Percentiles rank a stretch among this genome's conserved stretches.
These are phyloP conservation scores for Apogon talboti DNA, from an alignment of 2,797 vertebrate species.

Conservation along the genomic window DNA sequence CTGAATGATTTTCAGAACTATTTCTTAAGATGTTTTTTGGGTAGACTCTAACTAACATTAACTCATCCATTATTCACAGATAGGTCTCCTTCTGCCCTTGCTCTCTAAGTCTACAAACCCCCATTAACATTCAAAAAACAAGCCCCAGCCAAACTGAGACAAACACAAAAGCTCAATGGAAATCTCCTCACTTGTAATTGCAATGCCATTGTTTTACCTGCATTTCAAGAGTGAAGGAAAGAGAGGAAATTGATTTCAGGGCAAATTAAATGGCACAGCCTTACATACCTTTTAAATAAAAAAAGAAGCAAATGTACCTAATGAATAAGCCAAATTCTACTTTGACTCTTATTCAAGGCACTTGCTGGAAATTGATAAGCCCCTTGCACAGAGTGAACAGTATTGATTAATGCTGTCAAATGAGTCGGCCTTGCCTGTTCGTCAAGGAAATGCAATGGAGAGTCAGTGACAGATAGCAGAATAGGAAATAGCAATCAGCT, in stretches of 20 bases:
- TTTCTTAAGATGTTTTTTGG: slow-evolving; percentile 34
- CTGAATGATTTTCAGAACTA: slow-evolving; percentile 18
- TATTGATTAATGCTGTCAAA: slow-evolving; percentile 78
- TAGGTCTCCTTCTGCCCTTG: slow-evolving; percentile 16
- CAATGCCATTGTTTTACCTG: slow-evolving; percentile 54
- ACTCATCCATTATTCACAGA: slow-evolving; percentile 71
- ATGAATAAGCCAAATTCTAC: slow-evolving; percentile 64
- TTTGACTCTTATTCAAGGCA: slow-evolving; percentile 60
- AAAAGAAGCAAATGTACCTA: slow-evolving; percentile 44
- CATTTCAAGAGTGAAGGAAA: slow-evolving; percentile 33
- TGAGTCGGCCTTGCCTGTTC: slow-evolving; percentile 69
- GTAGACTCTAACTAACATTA: slow-evolving; percentile 48
- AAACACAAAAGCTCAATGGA: slow-evolving; percentile 45
- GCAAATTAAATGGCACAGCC: slow-evolving; percentile 55
- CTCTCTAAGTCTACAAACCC: slow-evolving; percentile 26
- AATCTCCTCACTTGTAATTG: slow-evolving; percentile 60
- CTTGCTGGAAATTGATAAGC: slow-evolving; percentile 69
- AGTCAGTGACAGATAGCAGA: slow-evolving; percentile 73
- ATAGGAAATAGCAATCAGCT: slow-evolving; percentile 74
- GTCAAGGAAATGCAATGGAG: slow-evolving; percentile 76
- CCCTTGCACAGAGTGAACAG: slow-evolving; percentile 57
- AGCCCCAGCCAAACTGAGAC: slow-evolving; percentile 30
- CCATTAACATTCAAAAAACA: slow-evolving; percentile 65
- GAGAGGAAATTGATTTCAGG: slow-evolving; percentile 55
- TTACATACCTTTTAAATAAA: slow-evolving; percentile 43